A percentile compares a stretch with the other conserved stretches of the same genome.
Evolutionary conservation across 2,888 invertebrate species (phyloP).

Genomic region (Myathropa florea): DNA sequence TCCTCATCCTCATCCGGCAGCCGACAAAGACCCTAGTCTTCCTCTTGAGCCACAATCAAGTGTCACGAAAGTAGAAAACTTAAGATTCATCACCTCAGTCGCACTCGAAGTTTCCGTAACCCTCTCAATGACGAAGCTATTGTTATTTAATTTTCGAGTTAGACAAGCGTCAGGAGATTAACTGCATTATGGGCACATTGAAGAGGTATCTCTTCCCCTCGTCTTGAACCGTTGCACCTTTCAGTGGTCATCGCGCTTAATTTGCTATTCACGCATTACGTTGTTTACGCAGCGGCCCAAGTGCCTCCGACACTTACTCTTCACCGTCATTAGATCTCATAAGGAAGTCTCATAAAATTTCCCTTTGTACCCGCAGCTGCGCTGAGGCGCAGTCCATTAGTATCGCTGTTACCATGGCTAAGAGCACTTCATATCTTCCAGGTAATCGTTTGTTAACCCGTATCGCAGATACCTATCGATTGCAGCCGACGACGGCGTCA

Average conservation of each 20-base stretch:
- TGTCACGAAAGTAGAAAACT: not conserved
- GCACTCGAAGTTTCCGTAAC: not conserved
- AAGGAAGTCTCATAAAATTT: conserved; percentile 50
- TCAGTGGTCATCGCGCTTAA: not conserved
- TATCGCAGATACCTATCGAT: conserved; percentile 78
- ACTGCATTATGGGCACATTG: not conserved
- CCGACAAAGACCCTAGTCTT: not conserved
- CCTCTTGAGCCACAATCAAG: not conserved
- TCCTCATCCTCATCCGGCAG: not conserved
- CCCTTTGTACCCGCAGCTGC: not conserved
- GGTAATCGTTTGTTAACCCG: conserved; percentile 80
- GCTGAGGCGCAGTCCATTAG: conserved; percentile 10
- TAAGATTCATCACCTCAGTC: not conserved
- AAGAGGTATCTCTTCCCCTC: not conserved
- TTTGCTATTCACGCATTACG: conserved; percentile 1
- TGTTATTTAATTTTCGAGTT: not conserved
- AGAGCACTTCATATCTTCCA: conserved; percentile 71
- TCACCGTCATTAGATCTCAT: conserved; percentile 36
- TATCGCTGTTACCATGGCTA: conserved; percentile 50
- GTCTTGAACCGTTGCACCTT: not conserved
- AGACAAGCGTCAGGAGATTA: not conserved
- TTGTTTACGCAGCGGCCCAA: conserved; percentile 27
- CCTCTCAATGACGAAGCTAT: not conserved
- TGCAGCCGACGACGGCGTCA: conserved; percentile 67
- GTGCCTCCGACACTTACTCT: conserved; percentile 7